Evolutionary conservation across 2,888 invertebrate species (phyloP), one percentile per base, ranked within the genome.

Genomic region (Sinelater perroti): DNA sequence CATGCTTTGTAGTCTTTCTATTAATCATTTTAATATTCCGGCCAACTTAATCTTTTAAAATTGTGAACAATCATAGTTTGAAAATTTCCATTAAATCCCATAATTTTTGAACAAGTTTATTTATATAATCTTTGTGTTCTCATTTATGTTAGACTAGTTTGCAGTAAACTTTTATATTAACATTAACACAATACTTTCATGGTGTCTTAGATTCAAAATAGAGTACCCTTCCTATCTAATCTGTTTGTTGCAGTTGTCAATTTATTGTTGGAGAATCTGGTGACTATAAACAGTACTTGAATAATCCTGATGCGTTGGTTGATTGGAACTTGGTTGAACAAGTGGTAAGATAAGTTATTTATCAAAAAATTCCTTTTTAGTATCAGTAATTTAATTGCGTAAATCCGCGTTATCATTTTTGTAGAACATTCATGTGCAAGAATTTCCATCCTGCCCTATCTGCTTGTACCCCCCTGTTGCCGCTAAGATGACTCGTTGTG

Each of bases 311-410:
- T 81, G 81, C 87, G 42, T 84, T 96, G 49, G 90, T 97, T 44
- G 90, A 93, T 75, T 98, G 97, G 97, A 87, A 90, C 70, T 82
- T 88, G 65, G 88, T 97, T 72, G 95, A 97, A 77, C 94, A 97
- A 84, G 91, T 98, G 79, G 93, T 93, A 81, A 84, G 89, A 31
- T 8, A n/a, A n/a, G n/a, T n/a, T n/a, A n/a, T 24, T 24, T 24
- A 4, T 24, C 7, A 7, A 6, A 24, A 24, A 24, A 4, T 24
- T 24, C 24, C n/a, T n/a, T 4, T 7, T 24, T 24, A 24, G 24
- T 24, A 6, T 6, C 24, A 24, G 7, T 24, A 24, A 24, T 24
- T 6, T 7, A 24, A 24, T 6, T 24, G 7, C 24, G 7, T 24
- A 24, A 24, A 24, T 24, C 24, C 24, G 8, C 13, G 10, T 75